Base-by-base conservation (phyloP, 2,888 invertebrate species). In the Noctuana brunneofusca region DNA sequence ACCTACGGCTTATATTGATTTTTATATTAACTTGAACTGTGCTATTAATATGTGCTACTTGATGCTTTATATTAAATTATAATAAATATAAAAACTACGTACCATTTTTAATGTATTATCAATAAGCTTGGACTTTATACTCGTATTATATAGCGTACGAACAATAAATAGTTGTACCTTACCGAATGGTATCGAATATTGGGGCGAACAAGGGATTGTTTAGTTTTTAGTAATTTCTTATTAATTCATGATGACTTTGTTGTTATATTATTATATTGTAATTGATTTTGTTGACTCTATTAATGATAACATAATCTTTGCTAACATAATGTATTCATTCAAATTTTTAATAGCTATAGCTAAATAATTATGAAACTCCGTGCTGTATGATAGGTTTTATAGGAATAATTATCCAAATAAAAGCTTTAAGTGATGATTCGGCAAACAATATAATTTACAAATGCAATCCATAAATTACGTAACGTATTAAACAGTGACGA, bases 391-490 rank as follows among this genome's bases (percentile, higher is more conserved):
- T 64, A 71, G 68, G 70, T 69, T 66, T 63, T 69, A 63, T 63
- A 50, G 30, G 64, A 66, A 54, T 63, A 54, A 66, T 60, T 64
- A 75, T 67, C 66, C 67, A 69, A 72, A 72, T 66, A 65, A 70
- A 64, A 75, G 76, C 76, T 76, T 77, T 78, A 77, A 75, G 59
- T 58, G 27, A 62, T 57, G 64, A 68, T 49, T 52, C 63, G 58
- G 63, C 30, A 12, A 41, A 27, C 32, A 11, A 35, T 1, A 20
- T 30, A 52, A 38, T 52, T 30, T 11, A 49, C n/a, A 20, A 24
- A 49, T 20, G 3, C 4, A 24, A 43, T 52, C 30, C 12, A 46
- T 52, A 16, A 41, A 16, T 16, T n/a, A 35, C n/a, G 35, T 41
- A 16, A 41, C 16, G 27, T 8, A 18, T 20, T 43, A 43, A 48